Evolutionary conservation across 2,797 vertebrate genomes (phyloP).

Genomic region (Gallirallus australis): DNA sequence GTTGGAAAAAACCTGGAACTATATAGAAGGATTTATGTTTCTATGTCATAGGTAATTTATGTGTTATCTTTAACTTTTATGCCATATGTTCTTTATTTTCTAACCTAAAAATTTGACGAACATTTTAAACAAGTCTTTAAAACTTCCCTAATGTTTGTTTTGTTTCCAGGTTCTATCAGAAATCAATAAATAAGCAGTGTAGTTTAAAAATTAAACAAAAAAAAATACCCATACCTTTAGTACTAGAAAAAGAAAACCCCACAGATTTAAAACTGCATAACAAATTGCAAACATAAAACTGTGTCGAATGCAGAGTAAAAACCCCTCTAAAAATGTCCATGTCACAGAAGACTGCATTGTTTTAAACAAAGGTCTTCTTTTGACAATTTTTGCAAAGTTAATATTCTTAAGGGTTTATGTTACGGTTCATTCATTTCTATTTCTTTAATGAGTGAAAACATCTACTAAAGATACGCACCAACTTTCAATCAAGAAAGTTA

Average conservation of each 20-base stretch:
- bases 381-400: not conserved
- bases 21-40: not conserved
- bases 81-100: not conserved
- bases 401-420: not conserved
- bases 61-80: not conserved
- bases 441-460: not conserved
- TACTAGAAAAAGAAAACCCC: not conserved
- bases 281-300: not conserved
- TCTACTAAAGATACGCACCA: not conserved
- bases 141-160: not conserved
- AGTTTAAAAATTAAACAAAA: constrained; percentile 22
- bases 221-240: not conserved
- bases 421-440: not conserved
- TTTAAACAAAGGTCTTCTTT: constrained; percentile 1
- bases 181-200: not conserved
- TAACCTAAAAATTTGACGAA: not conserved
- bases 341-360: not conserved
- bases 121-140: not conserved
- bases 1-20: not conserved
- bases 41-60: not conserved
- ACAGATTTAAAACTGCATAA: not conserved
- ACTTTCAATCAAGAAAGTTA: not conserved
- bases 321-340: not conserved
- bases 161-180: not conserved
- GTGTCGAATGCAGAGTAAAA: not conserved